phyloP scores from a whole-genome alignment of 2,888 invertebrate species.

The Drosophila pegasa region DNA sequence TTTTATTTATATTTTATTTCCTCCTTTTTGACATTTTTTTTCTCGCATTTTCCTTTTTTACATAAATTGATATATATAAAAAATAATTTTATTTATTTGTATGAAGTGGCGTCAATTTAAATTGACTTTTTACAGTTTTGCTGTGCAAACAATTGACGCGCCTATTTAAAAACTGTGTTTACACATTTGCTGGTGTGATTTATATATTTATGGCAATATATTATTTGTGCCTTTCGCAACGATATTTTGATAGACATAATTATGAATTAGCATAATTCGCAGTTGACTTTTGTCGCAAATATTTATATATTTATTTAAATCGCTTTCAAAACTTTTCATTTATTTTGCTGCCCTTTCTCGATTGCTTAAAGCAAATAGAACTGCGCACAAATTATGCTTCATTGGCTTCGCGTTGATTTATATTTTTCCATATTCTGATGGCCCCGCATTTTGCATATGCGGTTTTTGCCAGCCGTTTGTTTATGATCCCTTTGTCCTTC shows the following conservation, averaged over 20 bases:
- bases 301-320: slow-evolving; percentile 32
- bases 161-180: slow-evolving; percentile 44
- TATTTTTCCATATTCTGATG: slow-evolving; percentile 34
- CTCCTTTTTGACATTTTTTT: slow-evolving; percentile 8
- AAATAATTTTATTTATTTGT: neutral
- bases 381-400: slow-evolving; percentile 29
- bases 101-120: slow-evolving; percentile 31
- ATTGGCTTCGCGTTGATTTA: slow-evolving; percentile 52
- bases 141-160: slow-evolving; percentile 44
- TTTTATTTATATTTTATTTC: slow-evolving; percentile 37
- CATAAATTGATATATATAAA: slow-evolving; percentile 16
- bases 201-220: slow-evolving; percentile 14
- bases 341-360: neutral
- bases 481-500: slow-evolving; percentile 23
- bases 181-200: slow-evolving; percentile 37
- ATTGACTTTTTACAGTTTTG: slow-evolving; percentile 63
- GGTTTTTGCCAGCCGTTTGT: slow-evolving; percentile 35
- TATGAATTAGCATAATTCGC: slow-evolving; percentile 40
- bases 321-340: slow-evolving; percentile 5
- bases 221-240: slow-evolving; percentile 26
- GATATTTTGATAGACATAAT: slow-evolving; percentile 43
- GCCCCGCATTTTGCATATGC: slow-evolving; percentile 60
- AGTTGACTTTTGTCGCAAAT: slow-evolving; percentile 35
- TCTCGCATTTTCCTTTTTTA: slow-evolving; percentile 28
- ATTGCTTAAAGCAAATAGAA: slow-evolving; percentile 35